Conservation (phyloP, 2,113 vertebrate species). For the Chlamydotis undulata region DNA sequence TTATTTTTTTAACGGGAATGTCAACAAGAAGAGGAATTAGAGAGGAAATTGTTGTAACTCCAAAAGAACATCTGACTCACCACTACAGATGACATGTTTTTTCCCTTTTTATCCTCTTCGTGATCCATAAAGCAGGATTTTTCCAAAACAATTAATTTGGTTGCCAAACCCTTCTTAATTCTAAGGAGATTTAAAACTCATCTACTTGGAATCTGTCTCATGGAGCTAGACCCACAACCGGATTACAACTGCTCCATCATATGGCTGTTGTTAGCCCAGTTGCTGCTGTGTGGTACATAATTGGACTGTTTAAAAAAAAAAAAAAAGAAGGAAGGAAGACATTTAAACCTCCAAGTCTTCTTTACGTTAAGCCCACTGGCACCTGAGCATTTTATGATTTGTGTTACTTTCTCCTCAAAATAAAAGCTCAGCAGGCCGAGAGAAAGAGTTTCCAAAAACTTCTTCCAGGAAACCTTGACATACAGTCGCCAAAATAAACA, state of each 20-base stretch:
- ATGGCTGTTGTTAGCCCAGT: slow-evolving; percentile 59
- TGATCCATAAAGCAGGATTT: slow-evolving; percentile 69
- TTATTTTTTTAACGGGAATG: slow-evolving; percentile 70
- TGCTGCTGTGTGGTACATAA: slow-evolving; percentile 39
- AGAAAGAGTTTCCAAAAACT: neutral
- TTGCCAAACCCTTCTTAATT: slow-evolving; percentile 73
- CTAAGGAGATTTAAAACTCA: slow-evolving; percentile 76
- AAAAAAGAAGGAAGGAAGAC: neutral
- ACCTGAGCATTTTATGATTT: slow-evolving; percentile 20
- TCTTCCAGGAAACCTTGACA: neutral
- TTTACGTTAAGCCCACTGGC: slow-evolving; percentile 5
- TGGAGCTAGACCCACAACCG: slow-evolving; percentile 49
- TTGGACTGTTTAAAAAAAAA: slow-evolving; percentile 36
- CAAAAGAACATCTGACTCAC: slow-evolving; percentile 74
- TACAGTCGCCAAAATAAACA: neutral
- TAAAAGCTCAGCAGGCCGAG: neutral
- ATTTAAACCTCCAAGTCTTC: neutral
- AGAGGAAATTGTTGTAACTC: slow-evolving; percentile 67
- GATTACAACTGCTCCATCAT: slow-evolving; percentile 75
- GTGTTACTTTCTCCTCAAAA: slow-evolving; percentile 41
- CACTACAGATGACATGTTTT: slow-evolving; percentile 60
- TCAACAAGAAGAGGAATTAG: slow-evolving; percentile 71
- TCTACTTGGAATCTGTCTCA: slow-evolving; percentile 68
- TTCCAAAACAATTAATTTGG: slow-evolving; percentile 76
- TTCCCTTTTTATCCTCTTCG: slow-evolving; percentile 63